phyloP scores from a whole-genome alignment of 2,888 invertebrate species.

The Latrodectus elegans region DNA sequence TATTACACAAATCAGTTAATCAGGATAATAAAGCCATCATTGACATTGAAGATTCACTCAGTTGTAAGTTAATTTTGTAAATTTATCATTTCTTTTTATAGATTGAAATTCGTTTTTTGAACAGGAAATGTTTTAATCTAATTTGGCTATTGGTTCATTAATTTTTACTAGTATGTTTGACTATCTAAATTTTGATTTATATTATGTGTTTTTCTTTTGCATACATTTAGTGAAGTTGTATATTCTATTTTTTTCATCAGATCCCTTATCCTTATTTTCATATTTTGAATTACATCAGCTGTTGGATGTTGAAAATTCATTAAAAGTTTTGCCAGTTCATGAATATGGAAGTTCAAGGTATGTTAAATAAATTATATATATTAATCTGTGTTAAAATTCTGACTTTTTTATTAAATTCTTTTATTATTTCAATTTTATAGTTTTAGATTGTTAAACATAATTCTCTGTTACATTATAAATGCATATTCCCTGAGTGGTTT shows the following conservation, averaged over 20 bases:
- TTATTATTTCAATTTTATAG: no score
- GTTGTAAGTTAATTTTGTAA: constrained; percentile 7
- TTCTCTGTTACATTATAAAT: no score
- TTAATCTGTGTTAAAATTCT: no score
- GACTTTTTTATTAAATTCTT: no score
- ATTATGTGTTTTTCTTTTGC: not conserved
- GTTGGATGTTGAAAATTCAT: constrained; percentile 18
- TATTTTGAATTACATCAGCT: constrained; percentile 42
- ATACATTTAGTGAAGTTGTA: not conserved
- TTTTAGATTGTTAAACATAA: no score
- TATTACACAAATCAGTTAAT: not conserved
- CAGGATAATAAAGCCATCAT: not conserved
- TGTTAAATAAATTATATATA: no score
- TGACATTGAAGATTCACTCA: not conserved
- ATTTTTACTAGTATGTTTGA: not conserved
- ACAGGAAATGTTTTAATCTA: not conserved
- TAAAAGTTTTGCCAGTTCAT: constrained; percentile 28
- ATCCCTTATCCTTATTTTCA: constrained; percentile 1
- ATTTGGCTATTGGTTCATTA: not conserved
- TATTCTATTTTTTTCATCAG: constrained; percentile 3
- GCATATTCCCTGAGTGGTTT: no score
- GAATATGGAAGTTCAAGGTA: constrained; percentile 34
- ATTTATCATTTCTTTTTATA: not conserved
- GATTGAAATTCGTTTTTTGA: not conserved
- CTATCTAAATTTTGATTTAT: not conserved